These are phyloP conservation scores for Nymphicus hollandicus DNA, from an alignment of 2,113 vertebrate genomes.

Conservation along the genomic window DNA sequence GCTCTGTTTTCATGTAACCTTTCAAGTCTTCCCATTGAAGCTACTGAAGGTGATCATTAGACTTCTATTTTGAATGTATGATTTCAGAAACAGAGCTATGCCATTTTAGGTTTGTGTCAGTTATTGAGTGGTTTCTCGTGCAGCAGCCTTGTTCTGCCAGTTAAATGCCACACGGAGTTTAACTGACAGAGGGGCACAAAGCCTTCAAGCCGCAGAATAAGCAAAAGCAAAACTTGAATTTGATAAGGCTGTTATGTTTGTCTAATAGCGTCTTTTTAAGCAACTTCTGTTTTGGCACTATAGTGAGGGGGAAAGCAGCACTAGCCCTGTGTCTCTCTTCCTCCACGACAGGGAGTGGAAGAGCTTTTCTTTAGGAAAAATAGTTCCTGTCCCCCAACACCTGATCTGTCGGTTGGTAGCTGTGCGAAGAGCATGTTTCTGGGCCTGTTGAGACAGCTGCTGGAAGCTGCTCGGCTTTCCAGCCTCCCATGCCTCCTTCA, in stretches of 20 bases:
- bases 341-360: accelerated
- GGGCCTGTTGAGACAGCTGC: not conserved
- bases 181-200: not conserved
- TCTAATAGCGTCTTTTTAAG: not conserved
- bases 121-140: not conserved
- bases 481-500: accelerated
- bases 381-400: not conserved
- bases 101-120: not conserved
- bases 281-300: not conserved
- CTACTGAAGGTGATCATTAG: not conserved
- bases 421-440: not conserved
- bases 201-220: not conserved
- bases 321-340: not conserved
- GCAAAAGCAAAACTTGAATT: not conserved
- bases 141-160: not conserved
- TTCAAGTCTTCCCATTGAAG: not conserved
- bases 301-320: not conserved
- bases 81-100: not conserved
- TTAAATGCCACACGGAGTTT: not conserved
- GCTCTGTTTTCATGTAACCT: constrained; percentile 23
- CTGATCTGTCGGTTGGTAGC: accelerated
- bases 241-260: not conserved
- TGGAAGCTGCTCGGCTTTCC: not conserved
- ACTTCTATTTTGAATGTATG: not conserved
- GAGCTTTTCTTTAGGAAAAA: not conserved